Conservation (phyloP, 1,140 invertebrate species). For the Argopecten irradians region DNA sequence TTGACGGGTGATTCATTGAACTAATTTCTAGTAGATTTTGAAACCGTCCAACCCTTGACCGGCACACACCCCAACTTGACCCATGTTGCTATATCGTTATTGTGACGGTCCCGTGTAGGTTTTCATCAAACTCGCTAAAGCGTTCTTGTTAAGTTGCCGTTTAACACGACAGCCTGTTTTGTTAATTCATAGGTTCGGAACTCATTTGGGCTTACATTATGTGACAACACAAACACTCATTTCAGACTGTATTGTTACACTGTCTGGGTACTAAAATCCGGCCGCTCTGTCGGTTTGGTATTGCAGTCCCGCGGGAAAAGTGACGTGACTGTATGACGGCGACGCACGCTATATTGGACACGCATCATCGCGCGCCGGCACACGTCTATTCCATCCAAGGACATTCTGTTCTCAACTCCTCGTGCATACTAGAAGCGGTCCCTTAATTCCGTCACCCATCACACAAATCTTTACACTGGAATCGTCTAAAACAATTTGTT, state of each 20-base stretch:
- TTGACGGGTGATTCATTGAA: too few relatives aligned
- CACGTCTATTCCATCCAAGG: not conserved
- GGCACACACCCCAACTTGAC: too few relatives aligned
- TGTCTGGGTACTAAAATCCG: constrained; percentile 12
- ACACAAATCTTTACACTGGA: not conserved
- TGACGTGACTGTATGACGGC: not conserved
- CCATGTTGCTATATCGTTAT: too few relatives aligned
- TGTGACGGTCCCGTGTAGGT: not conserved
- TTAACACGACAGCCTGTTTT: not conserved
- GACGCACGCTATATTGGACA: not conserved
- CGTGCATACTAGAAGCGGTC: not conserved
- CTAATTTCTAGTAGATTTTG: too few relatives aligned
- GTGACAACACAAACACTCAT: not conserved
- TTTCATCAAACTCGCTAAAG: not conserved
- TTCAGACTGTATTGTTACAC: not conserved
- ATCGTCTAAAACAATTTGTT: not conserved
- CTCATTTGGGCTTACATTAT: not conserved
- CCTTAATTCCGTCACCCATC: not conserved
- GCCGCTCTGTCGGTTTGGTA: not conserved
- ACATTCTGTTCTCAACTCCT: not conserved
- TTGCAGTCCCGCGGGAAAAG: not conserved
- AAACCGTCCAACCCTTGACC: too few relatives aligned
- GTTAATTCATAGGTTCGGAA: not conserved
- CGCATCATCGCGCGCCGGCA: not conserved
- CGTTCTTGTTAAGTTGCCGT: not conserved